Conservation (phyloP, 2,797 vertebrate species). For the Girardinus metallicus region DNA sequence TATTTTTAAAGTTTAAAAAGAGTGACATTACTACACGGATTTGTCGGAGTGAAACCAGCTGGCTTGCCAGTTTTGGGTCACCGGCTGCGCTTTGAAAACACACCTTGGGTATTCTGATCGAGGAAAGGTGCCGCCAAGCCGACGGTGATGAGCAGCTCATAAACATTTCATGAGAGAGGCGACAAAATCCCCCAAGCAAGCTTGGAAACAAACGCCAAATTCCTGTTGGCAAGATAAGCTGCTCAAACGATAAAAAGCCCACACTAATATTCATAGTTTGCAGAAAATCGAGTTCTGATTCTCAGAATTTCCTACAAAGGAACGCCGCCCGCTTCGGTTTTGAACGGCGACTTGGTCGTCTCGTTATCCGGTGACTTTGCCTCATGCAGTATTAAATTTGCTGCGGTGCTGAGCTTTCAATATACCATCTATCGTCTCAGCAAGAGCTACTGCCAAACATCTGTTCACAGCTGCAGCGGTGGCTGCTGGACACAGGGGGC, state of each 20-base stretch:
- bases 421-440: slow-evolving; percentile 41
- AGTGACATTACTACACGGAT: background rate
- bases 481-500: slow-evolving; percentile 40
- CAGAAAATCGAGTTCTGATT: background rate
- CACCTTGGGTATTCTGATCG: slow-evolving; percentile 8
- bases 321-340: slow-evolving; percentile 8
- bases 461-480: slow-evolving; percentile 54
- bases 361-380: slow-evolving; percentile 28
- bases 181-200: slow-evolving; percentile 12
- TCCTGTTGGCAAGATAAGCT: slow-evolving; percentile 17
- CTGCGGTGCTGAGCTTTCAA: slow-evolving; percentile 35
- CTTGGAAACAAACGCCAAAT: slow-evolving; percentile 8
- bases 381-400: slow-evolving; percentile 32
- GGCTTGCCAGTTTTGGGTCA: slow-evolving; percentile 15
- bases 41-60: slow-evolving; percentile 5
- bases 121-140: slow-evolving; percentile 29
- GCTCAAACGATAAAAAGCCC: background rate
- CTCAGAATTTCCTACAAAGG: slow-evolving; percentile 10
- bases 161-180: slow-evolving; percentile 27
- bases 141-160: slow-evolving; percentile 26
- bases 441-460: slow-evolving; percentile 51
- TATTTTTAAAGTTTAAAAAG: slow-evolving; percentile 14
- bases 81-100: slow-evolving; percentile 29
- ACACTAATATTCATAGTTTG: slow-evolving; percentile 16
- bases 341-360: background rate